phyloP scores from a whole-genome alignment of 2,888 invertebrate genomes.

The Odontocerum albicorne region DNA sequence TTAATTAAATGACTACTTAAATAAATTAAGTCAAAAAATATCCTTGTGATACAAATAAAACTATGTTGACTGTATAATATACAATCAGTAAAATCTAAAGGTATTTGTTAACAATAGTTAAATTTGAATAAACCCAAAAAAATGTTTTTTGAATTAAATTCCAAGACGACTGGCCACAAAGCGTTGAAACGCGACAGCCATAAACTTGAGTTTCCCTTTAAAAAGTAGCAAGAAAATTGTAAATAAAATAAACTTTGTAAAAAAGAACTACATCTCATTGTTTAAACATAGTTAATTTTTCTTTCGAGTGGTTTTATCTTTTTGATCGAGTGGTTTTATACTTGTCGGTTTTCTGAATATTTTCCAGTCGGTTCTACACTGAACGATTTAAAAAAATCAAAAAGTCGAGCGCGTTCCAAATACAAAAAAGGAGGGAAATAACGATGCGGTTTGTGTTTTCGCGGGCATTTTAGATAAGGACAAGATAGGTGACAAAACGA shows the following conservation, averaged over 20 bases:
- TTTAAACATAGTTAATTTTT: neutral
- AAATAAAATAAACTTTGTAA: neutral
- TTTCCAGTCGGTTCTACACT: neutral
- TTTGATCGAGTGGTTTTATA: neutral
- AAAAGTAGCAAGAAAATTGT: neutral
- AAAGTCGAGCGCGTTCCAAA: constrained; percentile 25
- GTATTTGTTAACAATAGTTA: constrained; percentile 30
- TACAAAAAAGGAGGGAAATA: constrained; percentile 29
- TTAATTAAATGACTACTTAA: neutral
- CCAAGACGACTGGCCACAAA: neutral
- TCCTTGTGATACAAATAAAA: constrained; percentile 3
- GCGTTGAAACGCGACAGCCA: constrained; percentile 2
- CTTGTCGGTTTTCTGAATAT: neutral
- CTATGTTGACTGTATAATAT: constrained; percentile 2
- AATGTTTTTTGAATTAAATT: constrained; percentile 4
- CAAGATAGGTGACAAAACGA: constrained; percentile 36
- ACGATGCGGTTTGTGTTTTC: constrained; percentile 34
- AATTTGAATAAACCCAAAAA: constrained; percentile 19
- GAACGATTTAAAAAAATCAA: constrained; percentile 23
- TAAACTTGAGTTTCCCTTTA: neutral
- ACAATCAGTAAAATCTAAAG: constrained; percentile 15
- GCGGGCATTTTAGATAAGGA: constrained; percentile 35
- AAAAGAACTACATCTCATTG: neutral
- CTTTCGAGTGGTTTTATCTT: neutral
- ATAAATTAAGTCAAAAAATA: neutral